Evolutionary conservation across 2,797 vertebrate species (phyloP), one percentile per base, ranked within the genome.

Genomic region (Lophius americanus): DNA sequence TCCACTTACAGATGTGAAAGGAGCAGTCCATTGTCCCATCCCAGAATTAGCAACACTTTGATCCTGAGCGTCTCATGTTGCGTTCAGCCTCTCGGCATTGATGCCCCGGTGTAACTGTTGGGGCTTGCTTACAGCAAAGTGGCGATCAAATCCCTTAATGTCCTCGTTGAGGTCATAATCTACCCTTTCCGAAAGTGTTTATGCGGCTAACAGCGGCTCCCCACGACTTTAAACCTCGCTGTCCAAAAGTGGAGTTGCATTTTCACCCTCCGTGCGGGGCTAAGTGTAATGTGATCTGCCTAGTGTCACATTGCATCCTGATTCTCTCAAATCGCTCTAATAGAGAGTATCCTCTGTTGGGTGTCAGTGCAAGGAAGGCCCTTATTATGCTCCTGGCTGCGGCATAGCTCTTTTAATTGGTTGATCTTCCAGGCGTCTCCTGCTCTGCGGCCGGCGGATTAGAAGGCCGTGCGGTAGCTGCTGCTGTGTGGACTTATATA

Each of bases 351-450:
- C 91, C 85, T 85, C 77, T 41, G 50, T 12, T 65, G 77, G 51
- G 59, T 79, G 74, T 79, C 68, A 9, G 76, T 80, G 75, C 83
- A 78, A 64, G 87, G 86, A 91, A 91, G 79, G 83, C 73, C 87
- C 64, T 84, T 68, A 75, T 86, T 81, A 58, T 57, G 69, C 78
- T 39, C 43, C 73, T 78, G 75, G 60, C 86, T 76, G 64, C 39
- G 85, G 87, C 84, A 89, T 91, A 85, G 62, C 87, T 88, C 74
- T 58, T 91, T 62, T 94, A 94, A 94, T 94, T 92, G 88, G 75
- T 91, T 94, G 89, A 94, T 92, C 93, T 92, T 71, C 67, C 82
- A 92, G 94, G 93, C 94, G 93, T 94, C 92, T 90, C 84, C 69
- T 82, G 79, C 88, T 70, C 78, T 64, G 79, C 53, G 79, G 85